These are phyloP conservation scores for Prunella strophiata DNA, from an alignment of 2,797 vertebrate genomes.

Conservation along the genomic window DNA sequence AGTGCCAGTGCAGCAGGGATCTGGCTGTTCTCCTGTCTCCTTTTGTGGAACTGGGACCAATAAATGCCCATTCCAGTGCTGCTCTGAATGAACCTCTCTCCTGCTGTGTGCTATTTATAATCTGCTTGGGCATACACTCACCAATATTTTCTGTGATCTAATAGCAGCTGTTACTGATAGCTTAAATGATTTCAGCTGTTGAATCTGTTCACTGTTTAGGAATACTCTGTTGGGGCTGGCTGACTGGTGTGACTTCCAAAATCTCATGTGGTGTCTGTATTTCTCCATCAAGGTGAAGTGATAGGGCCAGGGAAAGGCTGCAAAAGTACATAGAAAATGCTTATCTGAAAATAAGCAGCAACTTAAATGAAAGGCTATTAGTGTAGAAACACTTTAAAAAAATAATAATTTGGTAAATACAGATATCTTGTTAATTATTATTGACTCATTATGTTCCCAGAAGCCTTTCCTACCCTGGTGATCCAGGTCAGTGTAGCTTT, in stretches of 20 bases:
- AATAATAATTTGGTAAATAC: not conserved
- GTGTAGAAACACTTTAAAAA: not conserved
- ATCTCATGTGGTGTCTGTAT: not conserved
- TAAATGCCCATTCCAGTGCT: not conserved
- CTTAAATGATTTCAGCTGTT: not conserved
- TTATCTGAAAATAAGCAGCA: not conserved
- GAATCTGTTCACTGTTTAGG: not conserved
- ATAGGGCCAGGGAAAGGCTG: not conserved
- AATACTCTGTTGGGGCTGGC: not conserved
- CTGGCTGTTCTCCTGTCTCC: not conserved
- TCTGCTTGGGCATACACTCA: not conserved
- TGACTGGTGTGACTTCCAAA: not conserved
- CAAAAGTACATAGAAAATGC: not conserved
- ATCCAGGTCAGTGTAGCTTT: not conserved
- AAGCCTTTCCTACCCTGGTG: not conserved
- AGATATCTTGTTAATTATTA: not conserved
- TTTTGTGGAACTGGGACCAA: not conserved
- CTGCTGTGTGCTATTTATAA: not conserved
- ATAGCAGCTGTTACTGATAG: not conserved
- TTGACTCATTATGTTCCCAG: not conserved
- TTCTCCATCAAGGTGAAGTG: not conserved
- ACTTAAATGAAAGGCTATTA: not conserved
- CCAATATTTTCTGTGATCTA: not conserved
- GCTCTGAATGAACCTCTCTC: not conserved
- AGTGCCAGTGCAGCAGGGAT: fast-evolving